Evolutionary conservation across 2,888 invertebrate species (phyloP), one percentile per base, ranked within the genome.

Genomic region (Nymphalis polychloros): DNA sequence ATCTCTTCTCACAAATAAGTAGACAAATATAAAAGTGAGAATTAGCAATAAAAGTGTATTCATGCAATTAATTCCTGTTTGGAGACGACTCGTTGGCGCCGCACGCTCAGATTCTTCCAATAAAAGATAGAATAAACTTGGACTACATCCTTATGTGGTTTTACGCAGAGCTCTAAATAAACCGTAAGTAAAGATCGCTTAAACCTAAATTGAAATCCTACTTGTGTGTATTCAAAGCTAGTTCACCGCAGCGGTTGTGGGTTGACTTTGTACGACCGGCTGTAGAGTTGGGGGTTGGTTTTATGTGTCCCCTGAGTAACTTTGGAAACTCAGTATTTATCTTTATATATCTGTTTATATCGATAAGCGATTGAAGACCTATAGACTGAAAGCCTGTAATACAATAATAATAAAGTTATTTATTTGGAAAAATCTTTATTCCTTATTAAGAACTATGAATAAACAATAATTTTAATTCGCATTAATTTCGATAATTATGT

Each of bases 221-320:
- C 35, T 48, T 50, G 19, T 35, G 53, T 27, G 60, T 60, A 60
- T 61, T 66, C 50, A 20, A 1, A 53, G 61, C 52, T 65, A 57
- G 50, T 50, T 41, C 50, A 41, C 53, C 62, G 20, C 62, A 50
- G 53, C 48, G 53, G 55, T 52, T 60, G 19, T 19, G 31, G 62
- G 35, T 62, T 62, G 49, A 52, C 35, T 62, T 62, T 62, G 62
- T 62, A 19, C 57, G 23, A 13, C 10, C 35, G 57, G n/a, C 35
- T 57, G 53, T 27, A 35, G n/a, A 57, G 57, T 31, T 35, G n/a
- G n/a, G 57, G 57, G 57, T 53, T 53, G 23, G 17, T 53, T 53
- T 52, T 53, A 27, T 13, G 53, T 27, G 27, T 27, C 53, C 53
- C 27, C 27, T 8, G 53, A 17, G 53, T 27, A 53, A 53, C 13